phyloP scores from a whole-genome alignment of 2,888 invertebrate genomes.

The Scaptodrosophila latifasciaeformis region DNA sequence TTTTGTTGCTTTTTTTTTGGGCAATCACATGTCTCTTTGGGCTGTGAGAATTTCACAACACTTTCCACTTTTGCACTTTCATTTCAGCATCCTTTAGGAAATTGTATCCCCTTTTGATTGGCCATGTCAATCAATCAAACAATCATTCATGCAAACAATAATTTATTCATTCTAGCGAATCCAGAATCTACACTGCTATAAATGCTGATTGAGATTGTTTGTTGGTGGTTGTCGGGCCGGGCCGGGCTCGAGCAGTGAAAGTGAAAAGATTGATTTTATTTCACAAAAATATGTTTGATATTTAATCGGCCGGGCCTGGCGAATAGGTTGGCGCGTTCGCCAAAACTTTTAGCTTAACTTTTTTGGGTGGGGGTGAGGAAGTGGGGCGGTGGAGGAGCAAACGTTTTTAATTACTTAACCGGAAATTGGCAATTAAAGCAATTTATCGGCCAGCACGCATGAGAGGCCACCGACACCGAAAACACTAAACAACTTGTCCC shows the following conservation, averaged over 20 bases:
- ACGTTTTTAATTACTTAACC: conserved; percentile 68
- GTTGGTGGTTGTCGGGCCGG: neutral
- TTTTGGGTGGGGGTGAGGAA: neutral
- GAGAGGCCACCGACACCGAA: conserved; percentile 18
- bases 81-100: no score
- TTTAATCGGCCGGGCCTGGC: conserved; percentile 45
- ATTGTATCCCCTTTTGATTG: conserved; percentile 11
- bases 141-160: conserved; percentile 52
- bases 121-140: conserved; percentile 48
- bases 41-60: no score
- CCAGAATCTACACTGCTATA: no score
- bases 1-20: conserved; percentile 7
- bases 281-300: conserved; percentile 49
- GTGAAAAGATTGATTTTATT: conserved; percentile 6
- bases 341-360: neutral
- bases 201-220: neutral
- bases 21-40: no score
- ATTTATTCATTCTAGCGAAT: conserved; percentile 56
- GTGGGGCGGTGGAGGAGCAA: conserved; percentile 22
- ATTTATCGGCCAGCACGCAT: conserved; percentile 67
- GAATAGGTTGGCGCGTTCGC: neutral
- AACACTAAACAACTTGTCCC: neutral
- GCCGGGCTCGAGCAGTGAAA: conserved; percentile 4
- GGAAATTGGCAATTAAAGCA: conserved; percentile 71
- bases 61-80: no score